Base-by-base conservation (phyloP, 2,113 vertebrate genomes). In the Scophthalmus maximus region DNA sequence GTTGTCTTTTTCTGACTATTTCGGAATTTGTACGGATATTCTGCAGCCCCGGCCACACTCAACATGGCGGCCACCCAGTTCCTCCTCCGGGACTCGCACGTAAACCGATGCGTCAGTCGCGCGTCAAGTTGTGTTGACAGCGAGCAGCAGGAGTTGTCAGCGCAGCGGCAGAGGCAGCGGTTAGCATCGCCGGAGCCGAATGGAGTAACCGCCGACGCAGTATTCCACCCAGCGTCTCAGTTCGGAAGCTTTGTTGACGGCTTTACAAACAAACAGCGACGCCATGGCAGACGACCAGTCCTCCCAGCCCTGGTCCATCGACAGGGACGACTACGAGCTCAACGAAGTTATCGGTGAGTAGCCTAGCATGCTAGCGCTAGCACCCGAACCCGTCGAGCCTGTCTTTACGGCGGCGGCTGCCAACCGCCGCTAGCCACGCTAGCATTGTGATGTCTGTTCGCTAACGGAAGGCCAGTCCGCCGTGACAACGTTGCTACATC, bases 291-390 rank as follows among this genome's bases (percentile, higher is more conserved):
- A 97, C 84, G 96, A 98, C 88, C 89, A 93, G 92, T 94, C 94
- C 88, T 89, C 95, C 75, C 93, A 96, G 88, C 84, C 95, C 74
- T 98, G 96, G 96, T 94, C 96, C 67, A 97, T 97, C 92, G 93
- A 96, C 93, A 93, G 92, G 91, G 96, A 98, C 88, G 96, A 98
- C 81, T 98, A 98, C 77, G 95, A 97, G 81, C 95, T 98, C 83
- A 94, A 96, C 88, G 97, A 98, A 94, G 97, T 98, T 88, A 97
- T 98, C 87, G 96, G 96, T 98, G 92, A 96, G 96, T 87, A 88
- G 84, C 84, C 83, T 81, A 88, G 85, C 86, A 5, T 72, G 88
- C 89, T 89, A 88, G 64, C 4, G 86, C 60, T 90, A 88, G 83
- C 87, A 42, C 44, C 17, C 32, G 5, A 6, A 9, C 32, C 32